These are phyloP conservation scores for Muscicapa adusta DNA, from an alignment of 2,113 vertebrate species.

Conservation along the genomic window DNA sequence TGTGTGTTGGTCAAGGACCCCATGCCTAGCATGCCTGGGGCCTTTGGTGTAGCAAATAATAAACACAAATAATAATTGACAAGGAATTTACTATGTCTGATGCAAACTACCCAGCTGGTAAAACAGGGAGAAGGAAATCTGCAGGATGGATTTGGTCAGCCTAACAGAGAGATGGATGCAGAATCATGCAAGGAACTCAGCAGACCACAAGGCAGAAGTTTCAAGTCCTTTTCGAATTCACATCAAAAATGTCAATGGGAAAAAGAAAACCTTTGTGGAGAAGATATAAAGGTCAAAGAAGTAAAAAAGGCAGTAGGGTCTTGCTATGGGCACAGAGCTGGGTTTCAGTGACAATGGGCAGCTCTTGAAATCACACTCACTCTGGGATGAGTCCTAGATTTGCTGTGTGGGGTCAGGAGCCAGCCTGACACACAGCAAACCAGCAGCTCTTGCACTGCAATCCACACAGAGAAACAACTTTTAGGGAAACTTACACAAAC, in stretches of 20 bases:
- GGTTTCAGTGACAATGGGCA: background rate
- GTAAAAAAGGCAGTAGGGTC: background rate
- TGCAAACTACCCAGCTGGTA: background rate
- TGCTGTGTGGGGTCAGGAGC: background rate
- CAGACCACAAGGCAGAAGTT: background rate
- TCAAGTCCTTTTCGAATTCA: background rate
- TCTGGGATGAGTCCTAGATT: background rate
- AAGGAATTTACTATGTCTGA: background rate
- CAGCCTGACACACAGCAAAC: background rate
- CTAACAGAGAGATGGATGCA: background rate
- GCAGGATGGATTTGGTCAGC: background rate
- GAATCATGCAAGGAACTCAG: background rate
- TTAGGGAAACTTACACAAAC: background rate
- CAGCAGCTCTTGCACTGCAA: background rate
- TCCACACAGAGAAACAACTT: fast-evolving
- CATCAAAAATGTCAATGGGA: background rate
- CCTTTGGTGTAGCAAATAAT: background rate
- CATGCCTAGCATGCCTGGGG: background rate
- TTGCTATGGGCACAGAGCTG: background rate
- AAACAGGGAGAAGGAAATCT: background rate
- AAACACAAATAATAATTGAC: background rate
- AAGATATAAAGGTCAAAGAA: background rate
- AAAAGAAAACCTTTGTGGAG: background rate
- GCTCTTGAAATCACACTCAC: fast-evolving
- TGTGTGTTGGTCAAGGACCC: background rate